Evolutionary conservation across 2,113 vertebrate genomes (phyloP).

Genomic region (Bufo gargarizans): DNA sequence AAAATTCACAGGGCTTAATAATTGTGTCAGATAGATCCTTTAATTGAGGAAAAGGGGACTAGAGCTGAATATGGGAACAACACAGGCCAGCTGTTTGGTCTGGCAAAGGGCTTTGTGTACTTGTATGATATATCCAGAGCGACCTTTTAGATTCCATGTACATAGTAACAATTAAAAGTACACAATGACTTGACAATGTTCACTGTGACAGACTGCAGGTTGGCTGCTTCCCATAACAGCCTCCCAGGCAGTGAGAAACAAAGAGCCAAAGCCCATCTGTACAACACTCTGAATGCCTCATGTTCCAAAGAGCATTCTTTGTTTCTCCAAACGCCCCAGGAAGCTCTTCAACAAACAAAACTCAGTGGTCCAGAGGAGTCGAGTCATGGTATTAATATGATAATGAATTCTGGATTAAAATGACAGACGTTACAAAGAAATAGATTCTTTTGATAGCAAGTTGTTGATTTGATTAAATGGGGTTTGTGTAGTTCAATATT

Average conservation of each 20-base stretch:
- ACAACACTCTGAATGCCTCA: conserved; percentile 71
- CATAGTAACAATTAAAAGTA: conserved; percentile 76
- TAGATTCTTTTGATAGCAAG: conserved; percentile 66
- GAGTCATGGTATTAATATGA: conserved; percentile 70
- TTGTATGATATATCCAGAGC: conserved; percentile 73
- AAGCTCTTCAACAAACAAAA: conserved; percentile 78
- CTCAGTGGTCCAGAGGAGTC: conserved; percentile 70
- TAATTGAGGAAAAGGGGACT: conserved; percentile 69
- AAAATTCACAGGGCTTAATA: conserved; percentile 72
- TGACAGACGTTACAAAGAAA: conserved; percentile 71
- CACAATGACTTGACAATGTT: conserved; percentile 74
- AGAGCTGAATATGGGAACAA: conserved; percentile 69
- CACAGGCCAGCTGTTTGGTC: conserved; percentile 72
- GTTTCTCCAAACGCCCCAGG: conserved; percentile 72
- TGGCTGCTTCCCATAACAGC: conserved; percentile 75
- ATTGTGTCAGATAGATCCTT: conserved; percentile 69
- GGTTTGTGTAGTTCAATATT: conserved; percentile 60
- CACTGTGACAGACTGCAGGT: conserved; percentile 73
- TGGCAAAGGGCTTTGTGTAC: conserved; percentile 71
- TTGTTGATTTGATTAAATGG: conserved; percentile 64
- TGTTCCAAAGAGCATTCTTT: conserved; percentile 72
- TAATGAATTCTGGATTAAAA: conserved; percentile 72
- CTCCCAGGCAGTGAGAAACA: conserved; percentile 73
- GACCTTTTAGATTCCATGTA: conserved; percentile 73
- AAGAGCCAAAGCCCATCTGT: conserved; percentile 72